phyloP scores from a whole-genome alignment of 2,888 invertebrate species.

The Lochmaea crataegi region DNA sequence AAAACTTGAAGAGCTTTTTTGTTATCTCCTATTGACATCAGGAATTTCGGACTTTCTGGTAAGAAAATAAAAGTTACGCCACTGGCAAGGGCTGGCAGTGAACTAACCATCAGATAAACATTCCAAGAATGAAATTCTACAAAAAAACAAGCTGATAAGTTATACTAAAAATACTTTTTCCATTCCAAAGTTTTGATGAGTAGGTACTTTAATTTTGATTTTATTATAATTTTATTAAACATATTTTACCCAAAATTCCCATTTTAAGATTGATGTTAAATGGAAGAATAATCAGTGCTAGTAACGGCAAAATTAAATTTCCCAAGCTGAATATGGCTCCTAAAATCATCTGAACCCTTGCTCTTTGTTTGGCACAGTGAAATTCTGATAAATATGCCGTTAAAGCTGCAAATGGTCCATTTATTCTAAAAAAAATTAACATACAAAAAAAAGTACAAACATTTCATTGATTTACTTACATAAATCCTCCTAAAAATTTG shows the following conservation, averaged over 20 bases:
- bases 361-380: constrained; percentile 74
- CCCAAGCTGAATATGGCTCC: constrained; percentile 76
- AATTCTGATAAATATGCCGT: constrained; percentile 80
- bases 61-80: constrained; percentile 71
- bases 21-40: constrained; percentile 76
- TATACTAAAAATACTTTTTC: too few relatives aligned
- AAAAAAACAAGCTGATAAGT: constrained; percentile 19
- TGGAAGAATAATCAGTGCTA: constrained; percentile 81
- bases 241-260: constrained; percentile 49
- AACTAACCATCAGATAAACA: constrained; percentile 70
- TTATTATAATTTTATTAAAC: too few relatives aligned
- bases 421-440: constrained; percentile 65
- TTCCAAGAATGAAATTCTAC: constrained; percentile 73
- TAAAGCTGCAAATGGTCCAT: constrained; percentile 80
- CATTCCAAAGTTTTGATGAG: too few relatives aligned
- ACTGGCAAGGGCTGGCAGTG: constrained; percentile 75
- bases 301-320: constrained; percentile 72
- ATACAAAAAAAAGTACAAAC: not conserved
- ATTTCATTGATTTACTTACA: constrained; percentile 69
- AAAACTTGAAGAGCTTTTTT: constrained; percentile 75
- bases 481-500: constrained; percentile 79
- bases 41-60: constrained; percentile 84
- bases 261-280: constrained; percentile 58
- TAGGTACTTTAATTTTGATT: too few relatives aligned
- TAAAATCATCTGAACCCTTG: constrained; percentile 73